Evolutionary conservation across 2,113 vertebrate genomes (phyloP), one percentile per base, ranked within the genome.

Genomic region (Nansenia antarctica): DNA sequence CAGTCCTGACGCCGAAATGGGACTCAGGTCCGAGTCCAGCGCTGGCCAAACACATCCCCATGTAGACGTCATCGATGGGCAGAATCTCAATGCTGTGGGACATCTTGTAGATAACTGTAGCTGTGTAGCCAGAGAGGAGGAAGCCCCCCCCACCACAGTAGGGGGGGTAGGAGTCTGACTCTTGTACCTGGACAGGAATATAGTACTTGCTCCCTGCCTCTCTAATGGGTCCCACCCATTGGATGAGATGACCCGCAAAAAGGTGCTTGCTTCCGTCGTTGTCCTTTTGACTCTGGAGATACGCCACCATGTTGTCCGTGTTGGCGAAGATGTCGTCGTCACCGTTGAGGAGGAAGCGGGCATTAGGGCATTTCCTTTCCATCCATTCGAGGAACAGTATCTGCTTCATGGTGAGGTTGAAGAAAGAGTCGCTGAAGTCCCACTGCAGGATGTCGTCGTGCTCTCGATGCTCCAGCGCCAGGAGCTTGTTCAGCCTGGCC

Each of bases 351-450:
- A 94, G 0, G 62, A 96, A 97, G 69, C 63, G 90, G 63, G 70
- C 89, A 0, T 86, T 55, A 0, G 91, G 80, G 58, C 96, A 96
- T 67, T 42, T 74, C 0, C 62, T 39, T 4, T 82, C 71, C 87
- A 94, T 83, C 96, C 96, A 98, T 54, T 86, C 4, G 0, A 95
- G 70, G n/a, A 98, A 95, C 0, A 96, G 90, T 0, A 94, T 69
- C 84, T 96, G 95, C 58, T 96, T 97, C 69, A 96, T 82, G 0
- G 94, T 96, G 58, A 98, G 93, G 87, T 98, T 98, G 85, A 90
- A 95, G 89, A 96, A 97, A 0, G 90, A 74, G 79, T 97, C 96
- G 0, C 1, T 31, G 39, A 97, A 97, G 55, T 89, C 84, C 95
- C 96, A 98, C 77, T 96, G 96, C 60, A 97, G 73, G 42, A 96